These are phyloP conservation scores for Paradoxurus hermaphroditus DNA, from an alignment of 2,113 vertebrate species.

Conservation along the genomic window DNA sequence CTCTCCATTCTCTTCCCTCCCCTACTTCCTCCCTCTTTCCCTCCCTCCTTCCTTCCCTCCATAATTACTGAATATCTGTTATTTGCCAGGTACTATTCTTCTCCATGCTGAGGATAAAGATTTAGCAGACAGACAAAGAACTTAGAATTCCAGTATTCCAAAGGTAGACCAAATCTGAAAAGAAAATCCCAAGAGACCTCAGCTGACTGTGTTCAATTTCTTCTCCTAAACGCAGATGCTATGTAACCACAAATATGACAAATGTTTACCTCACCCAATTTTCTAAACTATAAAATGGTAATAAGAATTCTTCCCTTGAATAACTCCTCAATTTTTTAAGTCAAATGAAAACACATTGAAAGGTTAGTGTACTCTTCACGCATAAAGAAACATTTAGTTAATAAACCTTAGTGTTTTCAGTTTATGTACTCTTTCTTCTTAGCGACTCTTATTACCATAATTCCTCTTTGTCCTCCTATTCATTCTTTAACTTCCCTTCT, in stretches of 20 bases:
- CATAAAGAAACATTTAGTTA: not conserved
- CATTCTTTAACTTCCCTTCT: not conserved
- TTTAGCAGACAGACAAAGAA: not conserved
- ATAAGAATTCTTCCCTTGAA: conserved; percentile 20
- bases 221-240: not conserved
- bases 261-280: not conserved
- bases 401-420: not conserved
- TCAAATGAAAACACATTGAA: not conserved
- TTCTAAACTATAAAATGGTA: conserved; percentile 7
- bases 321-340: conserved; percentile 12
- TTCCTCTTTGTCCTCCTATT: not conserved
- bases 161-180: not conserved
- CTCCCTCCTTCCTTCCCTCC: not conserved
- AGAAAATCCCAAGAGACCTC: not conserved
- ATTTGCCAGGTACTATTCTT: not conserved
- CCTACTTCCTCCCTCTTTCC: too few relatives aligned
- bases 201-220: not conserved
- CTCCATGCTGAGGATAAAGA: not conserved
- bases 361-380: not conserved
- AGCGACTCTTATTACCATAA: not conserved
- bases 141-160: not conserved
- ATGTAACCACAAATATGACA: not conserved
- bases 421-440: not conserved
- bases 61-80: not conserved
- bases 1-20: not conserved